phyloP scores from a whole-genome alignment of 2,113 vertebrate genomes.

The Pelusios castaneus region DNA sequence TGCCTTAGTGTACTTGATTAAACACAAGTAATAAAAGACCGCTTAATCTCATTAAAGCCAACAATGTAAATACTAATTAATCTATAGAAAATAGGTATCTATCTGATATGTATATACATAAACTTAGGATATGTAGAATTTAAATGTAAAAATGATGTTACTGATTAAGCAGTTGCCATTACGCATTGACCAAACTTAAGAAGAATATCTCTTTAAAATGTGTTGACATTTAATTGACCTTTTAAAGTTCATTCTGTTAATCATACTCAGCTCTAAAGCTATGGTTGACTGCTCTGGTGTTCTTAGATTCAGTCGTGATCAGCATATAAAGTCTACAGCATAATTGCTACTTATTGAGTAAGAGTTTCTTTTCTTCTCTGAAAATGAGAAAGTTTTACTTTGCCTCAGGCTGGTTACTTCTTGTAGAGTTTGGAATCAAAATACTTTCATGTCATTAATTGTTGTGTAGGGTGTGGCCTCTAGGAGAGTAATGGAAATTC shows the following conservation, averaged over 20 bases:
- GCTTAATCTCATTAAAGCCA: conserved; percentile 16
- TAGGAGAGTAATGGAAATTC: conserved; percentile 75
- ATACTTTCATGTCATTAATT: conserved; percentile 76
- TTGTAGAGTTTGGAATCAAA: conserved; percentile 70
- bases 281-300: conserved; percentile 81
- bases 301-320: conserved; percentile 78
- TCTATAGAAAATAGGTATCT: conserved; percentile 19
- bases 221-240: conserved; percentile 88
- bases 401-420: conserved; percentile 64
- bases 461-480: conserved; percentile 73
- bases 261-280: conserved; percentile 81
- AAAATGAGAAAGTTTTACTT: conserved; percentile 73
- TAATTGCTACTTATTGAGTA: conserved; percentile 80
- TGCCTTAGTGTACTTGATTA: neutral
- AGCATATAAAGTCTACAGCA: conserved; percentile 82
- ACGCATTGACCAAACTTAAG: conserved; percentile 52
- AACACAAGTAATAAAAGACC: neutral
- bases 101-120: neutral
- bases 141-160: conserved; percentile 38
- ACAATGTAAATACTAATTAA: neutral
- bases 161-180: conserved; percentile 49
- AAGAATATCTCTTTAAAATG: conserved; percentile 78
- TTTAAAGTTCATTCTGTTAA: conserved; percentile 86
- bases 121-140: neutral
- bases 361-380: conserved; percentile 76